Percentiles rank a stretch among this genome's conserved stretches.
These are phyloP conservation scores for Serripes groenlandicus DNA, from an alignment of 2,888 invertebrate genomes.

Conservation along the genomic window DNA sequence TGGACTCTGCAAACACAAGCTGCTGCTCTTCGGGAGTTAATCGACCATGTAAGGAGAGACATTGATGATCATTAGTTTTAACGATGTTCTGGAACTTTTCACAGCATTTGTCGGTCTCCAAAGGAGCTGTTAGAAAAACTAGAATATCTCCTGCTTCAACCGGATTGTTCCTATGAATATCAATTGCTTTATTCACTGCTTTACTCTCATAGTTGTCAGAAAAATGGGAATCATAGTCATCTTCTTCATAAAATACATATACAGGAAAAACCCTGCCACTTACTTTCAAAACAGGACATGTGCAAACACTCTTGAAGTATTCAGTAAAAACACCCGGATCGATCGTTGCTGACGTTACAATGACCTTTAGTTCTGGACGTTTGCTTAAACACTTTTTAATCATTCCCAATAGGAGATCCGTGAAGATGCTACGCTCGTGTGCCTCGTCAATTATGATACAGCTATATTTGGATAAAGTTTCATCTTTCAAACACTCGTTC, in stretches of 20 bases:
- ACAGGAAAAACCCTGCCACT: slow-evolving; percentile 85
- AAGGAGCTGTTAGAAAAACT: slow-evolving; percentile 85
- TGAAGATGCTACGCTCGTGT: slow-evolving; percentile 85
- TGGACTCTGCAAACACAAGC: slow-evolving; percentile 77
- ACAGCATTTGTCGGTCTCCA: slow-evolving; percentile 83
- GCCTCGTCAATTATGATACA: slow-evolving; percentile 86
- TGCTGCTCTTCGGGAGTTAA: slow-evolving; percentile 83
- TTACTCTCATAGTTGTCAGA: slow-evolving; percentile 71
- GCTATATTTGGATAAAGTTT: slow-evolving; percentile 70
- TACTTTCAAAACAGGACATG: slow-evolving; percentile 80
- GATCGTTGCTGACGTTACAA: slow-evolving; percentile 86
- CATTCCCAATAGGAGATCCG: slow-evolving; percentile 86
- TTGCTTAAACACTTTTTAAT: slow-evolving; percentile 77
- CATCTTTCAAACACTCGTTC: slow-evolving; percentile 82
- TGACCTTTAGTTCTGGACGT: slow-evolving; percentile 82
- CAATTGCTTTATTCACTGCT: slow-evolving; percentile 79
- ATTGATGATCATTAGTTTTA: slow-evolving; percentile 60
- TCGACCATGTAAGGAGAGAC: slow-evolving; percentile 82
- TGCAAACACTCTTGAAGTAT: slow-evolving; percentile 77
- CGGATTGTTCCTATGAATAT: slow-evolving; percentile 77
- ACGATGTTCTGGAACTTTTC: slow-evolving; percentile 58
- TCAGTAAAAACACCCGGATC: slow-evolving; percentile 82
- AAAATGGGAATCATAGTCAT: slow-evolving; percentile 53
- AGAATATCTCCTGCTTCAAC: slow-evolving; percentile 83
- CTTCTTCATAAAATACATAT: slow-evolving; percentile 78